Evolutionary conservation across 2,888 invertebrate genomes (phyloP).

Genomic region (Mellilla xanthometata): DNA sequence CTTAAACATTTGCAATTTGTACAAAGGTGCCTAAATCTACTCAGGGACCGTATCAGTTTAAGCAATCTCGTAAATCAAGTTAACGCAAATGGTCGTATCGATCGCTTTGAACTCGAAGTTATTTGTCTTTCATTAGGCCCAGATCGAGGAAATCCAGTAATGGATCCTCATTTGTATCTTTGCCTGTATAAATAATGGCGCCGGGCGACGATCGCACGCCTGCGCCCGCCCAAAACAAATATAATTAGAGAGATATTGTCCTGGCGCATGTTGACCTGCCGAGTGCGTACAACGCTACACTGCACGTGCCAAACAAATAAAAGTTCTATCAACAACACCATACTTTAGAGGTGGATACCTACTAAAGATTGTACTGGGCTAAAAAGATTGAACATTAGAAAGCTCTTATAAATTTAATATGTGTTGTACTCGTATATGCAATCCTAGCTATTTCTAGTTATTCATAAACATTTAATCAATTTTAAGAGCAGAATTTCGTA

Average conservation of each 20-base stretch:
- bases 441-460: no score
- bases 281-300: neutral
- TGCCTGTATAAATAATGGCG: conserved; percentile 68
- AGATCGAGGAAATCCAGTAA: conserved; percentile 72
- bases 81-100: conserved; percentile 62
- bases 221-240: conserved; percentile 57
- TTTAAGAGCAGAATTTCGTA: no score
- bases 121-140: conserved; percentile 74
- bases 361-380: conserved; percentile 1
- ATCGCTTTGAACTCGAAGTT: conserved; percentile 65
- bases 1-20: conserved; percentile 2
- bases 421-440: no score
- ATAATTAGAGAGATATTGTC: conserved; percentile 62
- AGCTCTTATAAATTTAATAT: conserved; percentile 1
- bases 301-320: neutral
- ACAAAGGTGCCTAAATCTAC: conserved; percentile 13
- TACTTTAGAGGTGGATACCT: neutral
- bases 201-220: conserved; percentile 50
- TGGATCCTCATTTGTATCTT: conserved; percentile 74
- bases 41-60: conserved; percentile 13
- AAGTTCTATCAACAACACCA: neutral
- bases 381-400: conserved; percentile 4
- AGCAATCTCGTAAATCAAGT: conserved; percentile 53
- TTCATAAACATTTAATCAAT: no score
- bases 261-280: conserved; percentile 35